These are phyloP conservation scores for Catharus bicknelli DNA, from an alignment of 2,113 vertebrate species.

Conservation along the genomic window DNA sequence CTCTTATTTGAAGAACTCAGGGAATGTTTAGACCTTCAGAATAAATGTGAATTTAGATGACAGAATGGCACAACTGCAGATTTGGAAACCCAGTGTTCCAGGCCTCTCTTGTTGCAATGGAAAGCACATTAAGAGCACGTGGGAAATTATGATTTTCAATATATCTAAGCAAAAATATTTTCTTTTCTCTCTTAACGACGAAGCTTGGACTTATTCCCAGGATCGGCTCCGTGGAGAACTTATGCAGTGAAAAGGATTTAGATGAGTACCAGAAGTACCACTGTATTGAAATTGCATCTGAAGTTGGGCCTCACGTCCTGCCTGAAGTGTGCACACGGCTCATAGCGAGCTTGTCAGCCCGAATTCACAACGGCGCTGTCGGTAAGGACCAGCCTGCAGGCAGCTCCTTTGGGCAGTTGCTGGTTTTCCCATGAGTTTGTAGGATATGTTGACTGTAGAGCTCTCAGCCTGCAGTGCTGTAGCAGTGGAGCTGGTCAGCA, in stretches of 20 bases:
- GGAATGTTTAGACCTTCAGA: constrained; percentile 24
- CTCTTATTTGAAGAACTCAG: not conserved
- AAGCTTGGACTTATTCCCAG: constrained; percentile 86
- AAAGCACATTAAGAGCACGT: not conserved
- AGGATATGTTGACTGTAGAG: not conserved
- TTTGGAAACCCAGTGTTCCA: not conserved
- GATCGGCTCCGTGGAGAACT: constrained; percentile 73
- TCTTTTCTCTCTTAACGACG: constrained; percentile 39
- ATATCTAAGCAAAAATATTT: constrained; percentile 36
- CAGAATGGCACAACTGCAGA: not conserved
- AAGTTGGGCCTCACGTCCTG: constrained; percentile 60
- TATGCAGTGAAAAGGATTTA: constrained; percentile 76
- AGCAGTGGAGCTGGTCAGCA: not conserved
- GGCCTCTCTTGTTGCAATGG: not conserved
- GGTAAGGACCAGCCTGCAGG: constrained; percentile 71
- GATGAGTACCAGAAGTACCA: constrained; percentile 75
- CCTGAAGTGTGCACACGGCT: constrained; percentile 73
- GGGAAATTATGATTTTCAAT: constrained; percentile 19
- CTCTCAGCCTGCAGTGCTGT: not conserved
- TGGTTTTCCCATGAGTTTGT: not conserved
- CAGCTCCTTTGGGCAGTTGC: not conserved
- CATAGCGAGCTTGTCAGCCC: constrained; percentile 80
- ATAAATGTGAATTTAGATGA: not conserved
- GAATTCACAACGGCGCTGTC: constrained; percentile 78
- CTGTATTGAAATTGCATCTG: constrained; percentile 76